A percentile compares a stretch with the other conserved stretches of the same genome.
Conservation (phyloP, 1,140 invertebrate species). For the Neomicropteryx cornuta region DNA sequence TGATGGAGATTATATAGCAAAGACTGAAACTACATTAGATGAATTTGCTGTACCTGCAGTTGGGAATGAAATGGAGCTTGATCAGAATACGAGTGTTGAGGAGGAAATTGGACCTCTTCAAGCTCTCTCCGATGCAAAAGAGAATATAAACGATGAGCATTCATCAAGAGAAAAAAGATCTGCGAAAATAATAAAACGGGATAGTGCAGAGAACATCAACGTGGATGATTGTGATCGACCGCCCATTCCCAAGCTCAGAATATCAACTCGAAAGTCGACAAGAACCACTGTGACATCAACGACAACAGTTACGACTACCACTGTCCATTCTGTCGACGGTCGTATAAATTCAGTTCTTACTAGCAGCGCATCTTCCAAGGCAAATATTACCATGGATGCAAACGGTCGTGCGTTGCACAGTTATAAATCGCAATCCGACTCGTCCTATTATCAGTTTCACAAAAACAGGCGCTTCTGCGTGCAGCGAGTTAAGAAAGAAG, state of each 20-base stretch:
- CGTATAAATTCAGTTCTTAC: no score
- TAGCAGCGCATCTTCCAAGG: no score
- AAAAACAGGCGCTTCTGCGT: constrained; percentile 48
- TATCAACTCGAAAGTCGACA: constrained; percentile 32
- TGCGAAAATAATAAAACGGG: constrained; percentile 17
- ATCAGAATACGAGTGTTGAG: constrained; percentile 34
- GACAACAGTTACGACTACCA: constrained; percentile 30
- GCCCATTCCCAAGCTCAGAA: constrained; percentile 38
- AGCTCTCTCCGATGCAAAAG: constrained; percentile 30
- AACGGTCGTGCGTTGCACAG: constrained; percentile 25
- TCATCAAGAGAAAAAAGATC: constrained; percentile 12
- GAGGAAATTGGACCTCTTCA: constrained; percentile 36
- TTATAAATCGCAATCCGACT: no score
- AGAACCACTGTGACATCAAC: constrained; percentile 31
- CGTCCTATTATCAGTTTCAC: constrained; percentile 12
- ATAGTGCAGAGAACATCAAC: constrained; percentile 21
- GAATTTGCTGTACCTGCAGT: constrained; percentile 36
- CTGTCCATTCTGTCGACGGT: no score
- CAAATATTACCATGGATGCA: no score
- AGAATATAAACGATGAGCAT: constrained; percentile 18
- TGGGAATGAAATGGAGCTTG: constrained; percentile 41
- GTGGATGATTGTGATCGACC: constrained; percentile 27
- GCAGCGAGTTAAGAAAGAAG: constrained; percentile 40
- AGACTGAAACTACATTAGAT: constrained; percentile 31
- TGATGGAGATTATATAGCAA: constrained; percentile 33